Base-by-base conservation (phyloP, 2,797 vertebrate genomes). In the Crocidura indochinensis region DNA sequence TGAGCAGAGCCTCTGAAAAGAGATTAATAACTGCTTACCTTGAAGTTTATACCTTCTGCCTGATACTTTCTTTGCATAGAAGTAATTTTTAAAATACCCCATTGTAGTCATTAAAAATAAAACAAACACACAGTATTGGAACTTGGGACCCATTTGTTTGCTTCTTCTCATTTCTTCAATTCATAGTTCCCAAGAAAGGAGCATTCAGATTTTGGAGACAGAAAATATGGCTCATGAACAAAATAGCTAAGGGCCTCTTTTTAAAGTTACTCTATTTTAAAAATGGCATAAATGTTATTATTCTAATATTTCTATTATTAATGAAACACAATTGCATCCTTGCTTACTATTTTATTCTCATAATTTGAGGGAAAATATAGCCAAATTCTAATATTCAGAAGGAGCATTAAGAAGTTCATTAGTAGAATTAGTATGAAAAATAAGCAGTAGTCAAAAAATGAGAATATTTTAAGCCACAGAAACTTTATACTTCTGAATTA, bases 101-200 rank as follows among this genome's bases (percentile, higher is more conserved):
- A n/a, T 19, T 84, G 14, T 78, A 85, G 83, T 88, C 65, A 67
- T 84, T 82, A 90, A 60, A 84, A 95, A 90, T 79, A 88, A 92
- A 93, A 93, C 47, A 78, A 31, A 69, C 8, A 74, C 38, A 74
- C 29, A 77, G 3, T 67, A 71, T 68, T 78, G 62, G 62, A 90
- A 88, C 46, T 56, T 10, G 1, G 27, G 78, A 38, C 24, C 22
- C 67, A 73, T 44, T 86, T 83, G 49, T 77, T 84, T 76, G 31
- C 31, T 71, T 72, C 15, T 64, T 79, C 38, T 75, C 17, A 2
- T 92, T 75, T 87, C 15, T 26, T 86, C 62, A 75, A 44, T 47
- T 60, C 22, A 38, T 81, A 84, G 38, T 92, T 26, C 79, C 24
- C 71, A 56, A 44, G 31, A 84, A 90, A 53, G 27, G 11, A 60